Evolutionary conservation across 2,113 vertebrate species (phyloP), one percentile per base, ranked within the genome.

Genomic region (Panthera tigris): DNA sequence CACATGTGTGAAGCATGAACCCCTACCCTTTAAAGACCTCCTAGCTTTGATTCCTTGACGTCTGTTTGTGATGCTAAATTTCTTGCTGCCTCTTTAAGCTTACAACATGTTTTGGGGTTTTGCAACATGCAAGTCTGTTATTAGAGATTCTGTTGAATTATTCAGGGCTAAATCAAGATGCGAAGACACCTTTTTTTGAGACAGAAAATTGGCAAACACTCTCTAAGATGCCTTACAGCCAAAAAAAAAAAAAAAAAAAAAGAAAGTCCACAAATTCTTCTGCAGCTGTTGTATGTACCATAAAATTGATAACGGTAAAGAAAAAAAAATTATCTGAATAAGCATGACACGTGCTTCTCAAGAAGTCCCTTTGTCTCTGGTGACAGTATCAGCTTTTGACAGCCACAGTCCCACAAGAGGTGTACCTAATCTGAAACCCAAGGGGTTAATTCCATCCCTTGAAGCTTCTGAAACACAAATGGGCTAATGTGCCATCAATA

Each of bases 91-190:
- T 98, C 98, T 98, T 98, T 97, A 98, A 98, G 93, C 92, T 76
- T 96, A 57, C 95, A 98, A 94, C 41, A 91, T 97, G 29, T 96
- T 97, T 97, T 41, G 97, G 84, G 89, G 96, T 91, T 92, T 98
- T 98, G 93, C 80, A 98, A 95, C 88, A 97, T 79, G 94, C 87
- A 98, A 98, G 97, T 97, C 97, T 98, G 97, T 98, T 98, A 98
- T 98, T 98, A 98, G 97, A 99, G 97, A 98, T 97, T 98, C 98
- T 98, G 98, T 96, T 99, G 99, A 99, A 99, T 99, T 99, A 99
- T 99, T 99, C 99, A 99, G 98, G 98, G 98, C 94, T 99, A 99
- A 99, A 98, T 98, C 97, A 98, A 99, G 98, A 99, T 97, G 99
- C 52, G 93, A 99, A 99, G 97, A 99, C 99, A 99, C 99, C 99